Base-by-base conservation (phyloP, 2,888 invertebrate genomes). In the Mycalesis mineus region DNA sequence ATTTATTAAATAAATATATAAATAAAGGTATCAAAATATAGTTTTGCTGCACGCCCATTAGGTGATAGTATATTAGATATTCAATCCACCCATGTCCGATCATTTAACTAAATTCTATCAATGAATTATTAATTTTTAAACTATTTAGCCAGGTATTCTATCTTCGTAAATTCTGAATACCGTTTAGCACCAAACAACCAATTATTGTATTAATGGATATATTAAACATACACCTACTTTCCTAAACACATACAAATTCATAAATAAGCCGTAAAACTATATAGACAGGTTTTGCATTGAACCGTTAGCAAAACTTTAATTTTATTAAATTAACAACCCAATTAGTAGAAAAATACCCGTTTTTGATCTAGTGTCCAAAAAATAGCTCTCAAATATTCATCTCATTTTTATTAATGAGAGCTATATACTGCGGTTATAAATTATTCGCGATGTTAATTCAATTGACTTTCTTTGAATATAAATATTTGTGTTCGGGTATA, bases 291-390 rank as follows among this genome's bases (percentile, higher is more conserved):
- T 47, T 33, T 11, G 14, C 29, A 44, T 13, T 29, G 4, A 15
- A 29, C 54, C 45, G 39, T 45, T 54, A 54, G 1, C 28, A 36
- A 15, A 44, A 47, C 31, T 33, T 39, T 39, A 37, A 15, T 29
- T 54, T 22, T 44, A 42, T 45, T 14, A 37, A 37, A 11, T 44
- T 53, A 53, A 36, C 36, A 53, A 40, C 7, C 28, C 37, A 53
- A 53, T 44, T 44, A 53, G 14, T 22, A 31, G 11, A 53, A 53
- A 53, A 44, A 11, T 37, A 36, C 37, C 17, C 36, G 44, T 53
- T n/a, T 17, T 15, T 8, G 13, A 31, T 33, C 31, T 47, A 33
- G 40, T 29, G 29, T 29, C 14, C 29, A 29, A 44, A 44, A 44
- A 3, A 36, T 36, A 9, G 6, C 17, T 33, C 29, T 48, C 17